Base-by-base conservation (phyloP, 2,113 vertebrate genomes). In the Polypterus bichir region DNA sequence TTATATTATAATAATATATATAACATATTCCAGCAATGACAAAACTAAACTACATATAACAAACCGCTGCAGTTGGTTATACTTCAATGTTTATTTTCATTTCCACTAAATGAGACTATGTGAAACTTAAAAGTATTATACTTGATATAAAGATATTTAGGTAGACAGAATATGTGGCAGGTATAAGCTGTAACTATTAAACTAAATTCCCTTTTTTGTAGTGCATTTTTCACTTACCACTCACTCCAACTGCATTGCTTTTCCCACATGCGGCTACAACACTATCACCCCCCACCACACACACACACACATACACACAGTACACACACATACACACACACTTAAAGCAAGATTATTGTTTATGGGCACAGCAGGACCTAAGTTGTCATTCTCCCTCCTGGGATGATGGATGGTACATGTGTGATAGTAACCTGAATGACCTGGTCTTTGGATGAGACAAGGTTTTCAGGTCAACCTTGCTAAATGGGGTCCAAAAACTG, bases 401-500 rank as follows among this genome's bases (percentile, higher is more conserved):
- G 73, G 74, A 76, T 79, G 83, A 88, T 80, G 74, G 75, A 85
- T 85, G 81, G 81, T 77, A 77, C 80, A 80, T 77, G 81, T 75
- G 61, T 76, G 82, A 81, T 72, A 64, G 72, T 84, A 83, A 85
- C 87, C 80, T 81, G 74, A 60, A 59, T 82, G 83, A 88, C 84
- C 85, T 59, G 49, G 27, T 54, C 58, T 87, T 83, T 84, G 85
- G 71, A 81, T 85, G 84, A 86, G 85, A 88, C 85, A 87, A 85
- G 84, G 84, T 85, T 83, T 83, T 85, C 85, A 87, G 83, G 83
- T 84, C 82, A 82, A 74, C 71, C 76, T 75, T 66, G 63, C 83
- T 85, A 86, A 86, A 86, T 83, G 81, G 78, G 80, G 81, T 75
- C 75, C 79, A 78, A 71, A 71, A 79, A 78, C 79, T 77, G 83